Conservation (phyloP, 2,797 vertebrate species). For the Prunella strophiata region DNA sequence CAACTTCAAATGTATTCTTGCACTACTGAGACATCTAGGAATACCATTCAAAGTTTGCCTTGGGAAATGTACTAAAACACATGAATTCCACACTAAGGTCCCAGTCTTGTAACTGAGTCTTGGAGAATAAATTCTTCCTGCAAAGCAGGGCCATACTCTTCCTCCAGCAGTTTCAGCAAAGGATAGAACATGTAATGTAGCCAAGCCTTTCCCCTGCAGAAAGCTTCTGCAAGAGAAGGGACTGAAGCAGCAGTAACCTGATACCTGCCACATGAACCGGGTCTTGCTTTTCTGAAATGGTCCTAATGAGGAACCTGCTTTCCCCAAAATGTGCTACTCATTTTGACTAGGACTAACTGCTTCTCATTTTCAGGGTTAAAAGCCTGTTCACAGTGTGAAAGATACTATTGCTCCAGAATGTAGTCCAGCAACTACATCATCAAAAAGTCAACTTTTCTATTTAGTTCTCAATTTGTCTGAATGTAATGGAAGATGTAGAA, state of each 20-base stretch:
- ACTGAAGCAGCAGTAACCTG: neutral
- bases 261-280: fast-evolving
- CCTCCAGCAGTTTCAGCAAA: neutral
- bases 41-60: neutral
- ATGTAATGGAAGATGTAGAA: neutral
- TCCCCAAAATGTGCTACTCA: neutral
- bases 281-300: neutral
- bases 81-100: neutral
- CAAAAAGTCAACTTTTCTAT: neutral
- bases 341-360: neutral
- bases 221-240: neutral
- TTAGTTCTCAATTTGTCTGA: neutral
- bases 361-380: neutral
- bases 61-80: neutral
- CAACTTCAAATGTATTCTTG: neutral
- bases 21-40: neutral
- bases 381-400: neutral
- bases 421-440: neutral
- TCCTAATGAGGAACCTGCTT: neutral
- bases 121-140: neutral
- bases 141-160: neutral
- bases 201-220: neutral
- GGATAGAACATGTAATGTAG: fast-evolving
- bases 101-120: neutral
- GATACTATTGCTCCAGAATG: neutral